Evolutionary conservation across 1,140 invertebrate species (phyloP).

Genomic region (honey bee (Apis mellifera)): DNA sequence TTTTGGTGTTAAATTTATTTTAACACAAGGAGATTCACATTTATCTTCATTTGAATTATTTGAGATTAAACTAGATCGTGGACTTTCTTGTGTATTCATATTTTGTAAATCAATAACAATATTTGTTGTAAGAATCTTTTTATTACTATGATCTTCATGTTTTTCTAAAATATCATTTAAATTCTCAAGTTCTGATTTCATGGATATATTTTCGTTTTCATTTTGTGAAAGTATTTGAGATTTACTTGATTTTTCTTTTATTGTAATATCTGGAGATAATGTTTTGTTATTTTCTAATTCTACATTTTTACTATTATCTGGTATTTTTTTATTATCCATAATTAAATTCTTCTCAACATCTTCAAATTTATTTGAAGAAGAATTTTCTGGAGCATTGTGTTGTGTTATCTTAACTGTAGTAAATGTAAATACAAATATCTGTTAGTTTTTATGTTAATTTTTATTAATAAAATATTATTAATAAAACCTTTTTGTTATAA

Average conservation of each 20-base stretch:
- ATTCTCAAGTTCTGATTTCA: slow-evolving; percentile 30
- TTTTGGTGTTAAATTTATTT: neutral
- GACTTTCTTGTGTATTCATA: neutral
- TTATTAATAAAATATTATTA: neutral
- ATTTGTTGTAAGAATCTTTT: slow-evolving; percentile 58
- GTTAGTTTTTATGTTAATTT: neutral
- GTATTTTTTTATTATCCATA: neutral
- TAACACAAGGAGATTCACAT: slow-evolving; percentile 5
- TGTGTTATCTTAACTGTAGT: slow-evolving; percentile 44
- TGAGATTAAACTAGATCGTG: neutral
- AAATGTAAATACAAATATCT: slow-evolving; percentile 27
- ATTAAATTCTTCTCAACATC: neutral
- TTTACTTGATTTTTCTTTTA: neutral
- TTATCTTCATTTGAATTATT: slow-evolving; percentile 28
- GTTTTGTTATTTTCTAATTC: neutral
- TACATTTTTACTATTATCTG: neutral
- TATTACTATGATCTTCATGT: slow-evolving; percentile 54
- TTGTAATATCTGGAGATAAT: neutral
- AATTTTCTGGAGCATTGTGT: slow-evolving; percentile 8
- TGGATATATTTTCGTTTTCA: slow-evolving; percentile 20
- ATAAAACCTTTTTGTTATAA: neutral
- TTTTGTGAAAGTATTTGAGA: neutral
- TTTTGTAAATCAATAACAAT: slow-evolving; percentile 10
- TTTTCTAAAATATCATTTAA: slow-evolving; percentile 15
- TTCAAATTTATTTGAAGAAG: neutral